These are phyloP conservation scores for Chitala chitala DNA, from an alignment of 2,113 vertebrate species.

Conservation along the genomic window DNA sequence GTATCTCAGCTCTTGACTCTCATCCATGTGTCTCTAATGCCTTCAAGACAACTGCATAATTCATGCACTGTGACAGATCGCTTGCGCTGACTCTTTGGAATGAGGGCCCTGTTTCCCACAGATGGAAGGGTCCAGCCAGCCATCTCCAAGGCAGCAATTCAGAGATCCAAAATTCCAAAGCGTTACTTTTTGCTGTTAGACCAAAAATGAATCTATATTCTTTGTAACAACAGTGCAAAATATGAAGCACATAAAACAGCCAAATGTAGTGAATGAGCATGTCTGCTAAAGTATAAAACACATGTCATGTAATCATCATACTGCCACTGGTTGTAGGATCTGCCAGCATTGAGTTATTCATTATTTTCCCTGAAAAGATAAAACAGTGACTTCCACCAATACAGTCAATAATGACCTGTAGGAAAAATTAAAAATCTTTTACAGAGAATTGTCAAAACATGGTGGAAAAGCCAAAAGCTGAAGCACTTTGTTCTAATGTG, in stretches of 20 bases:
- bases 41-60: slow-evolving; percentile 49
- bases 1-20: slow-evolving; percentile 42
- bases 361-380: no score
- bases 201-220: not conserved
- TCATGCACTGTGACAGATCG: slow-evolving; percentile 51
- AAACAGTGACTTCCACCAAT: no score
- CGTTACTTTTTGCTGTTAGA: not conserved
- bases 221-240: not conserved
- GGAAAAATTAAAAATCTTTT: no score
- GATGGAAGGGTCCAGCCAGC: not conserved
- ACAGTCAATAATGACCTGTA: no score
- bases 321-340: no score
- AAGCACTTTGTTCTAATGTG: not conserved
- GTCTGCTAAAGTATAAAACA: no score
- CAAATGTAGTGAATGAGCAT: no score
- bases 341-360: no score
- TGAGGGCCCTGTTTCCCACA: no score
- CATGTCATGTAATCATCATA: no score
- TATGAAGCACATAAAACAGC: not conserved
- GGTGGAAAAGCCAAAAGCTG: no score
- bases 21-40: slow-evolving; percentile 44
- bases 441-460: no score
- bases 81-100: slow-evolving; percentile 21
- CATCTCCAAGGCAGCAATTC: not conserved
- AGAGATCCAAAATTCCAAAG: not conserved